These are phyloP conservation scores for Thereva nobilitata DNA, from an alignment of 2,888 invertebrate genomes.

Conservation along the genomic window DNA sequence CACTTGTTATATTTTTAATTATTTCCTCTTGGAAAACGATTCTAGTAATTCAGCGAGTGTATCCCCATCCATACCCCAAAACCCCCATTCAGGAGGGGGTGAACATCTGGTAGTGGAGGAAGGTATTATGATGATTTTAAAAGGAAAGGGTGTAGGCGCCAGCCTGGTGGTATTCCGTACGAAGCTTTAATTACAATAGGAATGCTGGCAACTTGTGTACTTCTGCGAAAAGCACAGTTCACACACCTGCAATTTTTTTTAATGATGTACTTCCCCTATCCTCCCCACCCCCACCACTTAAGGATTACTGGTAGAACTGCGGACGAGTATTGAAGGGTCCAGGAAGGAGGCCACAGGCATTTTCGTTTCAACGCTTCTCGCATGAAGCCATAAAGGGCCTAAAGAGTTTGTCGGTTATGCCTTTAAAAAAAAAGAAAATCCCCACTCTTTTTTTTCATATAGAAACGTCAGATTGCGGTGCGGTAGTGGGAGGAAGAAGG, in stretches of 20 bases:
- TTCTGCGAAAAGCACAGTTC: slow-evolving; percentile 34
- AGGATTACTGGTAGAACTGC: not conserved
- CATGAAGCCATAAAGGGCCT: slow-evolving; percentile 1
- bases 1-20: slow-evolving; percentile 42
- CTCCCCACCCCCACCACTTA: slow-evolving; percentile 8
- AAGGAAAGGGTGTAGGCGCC: slow-evolving; percentile 2
- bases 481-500: not conserved
- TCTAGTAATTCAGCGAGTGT: slow-evolving; percentile 6
- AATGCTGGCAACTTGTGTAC: slow-evolving; percentile 25
- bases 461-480: not conserved
- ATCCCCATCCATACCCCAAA: not conserved
- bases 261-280: slow-evolving; percentile 16
- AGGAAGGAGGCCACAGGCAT: slow-evolving; percentile 14
- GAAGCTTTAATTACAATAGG: slow-evolving; percentile 31
- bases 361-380: slow-evolving; percentile 20
- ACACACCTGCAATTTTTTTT: slow-evolving; percentile 30
- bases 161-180: slow-evolving; percentile 16
- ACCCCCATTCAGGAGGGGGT: not conserved
- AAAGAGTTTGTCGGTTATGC: not conserved
- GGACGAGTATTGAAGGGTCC: not conserved
- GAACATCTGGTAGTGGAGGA: not conserved
- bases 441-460: not conserved
- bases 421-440: not conserved
- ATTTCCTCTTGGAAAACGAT: slow-evolving; percentile 32
- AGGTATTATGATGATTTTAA: not conserved